Evolutionary conservation across 2,888 invertebrate genomes (phyloP).

Genomic region (Spilosoma lubricipeda): DNA sequence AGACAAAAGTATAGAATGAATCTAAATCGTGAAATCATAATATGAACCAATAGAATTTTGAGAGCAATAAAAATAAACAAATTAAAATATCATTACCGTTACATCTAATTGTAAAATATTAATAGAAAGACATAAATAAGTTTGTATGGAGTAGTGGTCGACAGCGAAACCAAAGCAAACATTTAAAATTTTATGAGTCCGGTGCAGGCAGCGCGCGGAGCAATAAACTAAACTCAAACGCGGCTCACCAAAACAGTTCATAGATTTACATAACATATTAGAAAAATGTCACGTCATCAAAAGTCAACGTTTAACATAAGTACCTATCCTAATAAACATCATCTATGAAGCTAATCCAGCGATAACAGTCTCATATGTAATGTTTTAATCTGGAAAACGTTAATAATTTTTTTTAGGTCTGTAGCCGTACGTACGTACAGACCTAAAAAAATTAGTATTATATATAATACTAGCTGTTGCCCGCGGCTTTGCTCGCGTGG

Average conservation of each 20-base stretch:
- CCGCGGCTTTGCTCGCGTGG: too few relatives aligned
- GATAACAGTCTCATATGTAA: neutral
- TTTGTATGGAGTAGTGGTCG: constrained; percentile 38
- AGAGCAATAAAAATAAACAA: neutral
- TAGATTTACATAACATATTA: constrained; percentile 37
- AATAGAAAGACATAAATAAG: neutral
- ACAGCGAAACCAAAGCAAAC: constrained; percentile 53
- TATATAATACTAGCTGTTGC: too few relatives aligned
- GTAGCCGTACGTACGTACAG: too few relatives aligned
- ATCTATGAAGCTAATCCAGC: neutral
- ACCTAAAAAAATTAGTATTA: too few relatives aligned
- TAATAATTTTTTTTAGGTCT: neutral
- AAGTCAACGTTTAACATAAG: constrained; percentile 23
- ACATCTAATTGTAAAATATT: constrained; percentile 1
- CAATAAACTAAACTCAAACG: constrained; percentile 37
- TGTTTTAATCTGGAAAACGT: neutral
- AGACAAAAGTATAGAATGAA: too few relatives aligned
- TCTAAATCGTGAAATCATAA: too few relatives aligned
- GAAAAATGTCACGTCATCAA: constrained; percentile 29
- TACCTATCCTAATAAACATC: neutral
- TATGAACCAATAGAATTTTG: neutral
- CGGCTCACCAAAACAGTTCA: constrained; percentile 31
- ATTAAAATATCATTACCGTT: neutral
- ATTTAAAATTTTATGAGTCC: constrained; percentile 61
- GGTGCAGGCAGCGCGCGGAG: constrained; percentile 51